These are phyloP conservation scores for Cryptocephalus moraei DNA, from an alignment of 2,888 invertebrate genomes.

Conservation along the genomic window DNA sequence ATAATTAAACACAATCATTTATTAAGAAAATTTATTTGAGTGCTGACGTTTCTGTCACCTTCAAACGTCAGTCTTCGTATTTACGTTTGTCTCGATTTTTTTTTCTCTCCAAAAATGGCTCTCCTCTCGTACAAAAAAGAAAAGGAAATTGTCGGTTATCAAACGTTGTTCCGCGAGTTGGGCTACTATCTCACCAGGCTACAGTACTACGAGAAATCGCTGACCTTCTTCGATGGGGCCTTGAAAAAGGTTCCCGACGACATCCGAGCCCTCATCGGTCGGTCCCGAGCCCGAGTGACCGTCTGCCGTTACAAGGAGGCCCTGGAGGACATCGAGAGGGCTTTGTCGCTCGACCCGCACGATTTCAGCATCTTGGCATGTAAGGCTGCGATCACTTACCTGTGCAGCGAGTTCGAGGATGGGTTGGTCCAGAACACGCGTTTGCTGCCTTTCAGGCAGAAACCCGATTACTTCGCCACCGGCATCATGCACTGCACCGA, in stretches of 20 bases:
- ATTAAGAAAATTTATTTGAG: too few species aligned
- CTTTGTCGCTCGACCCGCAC: conserved; percentile 30
- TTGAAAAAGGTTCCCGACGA: conserved; percentile 34
- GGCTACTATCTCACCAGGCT: conserved; percentile 30
- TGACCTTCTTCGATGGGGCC: conserved; percentile 29
- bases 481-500: conserved; percentile 36
- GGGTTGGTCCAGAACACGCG: conserved; percentile 30
- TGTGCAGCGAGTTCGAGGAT: conserved; percentile 35
- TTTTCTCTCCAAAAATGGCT: too few species aligned
- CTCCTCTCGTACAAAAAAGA: conserved; percentile 9
- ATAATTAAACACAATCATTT: too few species aligned
- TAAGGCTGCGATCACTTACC: conserved; percentile 31
- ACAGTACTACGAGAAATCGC: conserved; percentile 31
- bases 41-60: too few species aligned
- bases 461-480: conserved; percentile 33
- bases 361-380: conserved; percentile 29
- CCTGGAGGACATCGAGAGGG: conserved; percentile 42
- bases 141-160: conserved; percentile 27
- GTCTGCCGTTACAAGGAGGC: conserved; percentile 45
- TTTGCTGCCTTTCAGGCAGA: conserved; percentile 25
- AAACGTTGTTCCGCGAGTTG: conserved; percentile 30
- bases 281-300: conserved; percentile 45
- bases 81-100: too few species aligned
- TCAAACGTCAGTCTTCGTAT: too few species aligned
- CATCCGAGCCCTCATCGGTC: conserved; percentile 43